Evolutionary conservation across 1,140 invertebrate species (phyloP).

Genomic region (Drosophila elegans): DNA sequence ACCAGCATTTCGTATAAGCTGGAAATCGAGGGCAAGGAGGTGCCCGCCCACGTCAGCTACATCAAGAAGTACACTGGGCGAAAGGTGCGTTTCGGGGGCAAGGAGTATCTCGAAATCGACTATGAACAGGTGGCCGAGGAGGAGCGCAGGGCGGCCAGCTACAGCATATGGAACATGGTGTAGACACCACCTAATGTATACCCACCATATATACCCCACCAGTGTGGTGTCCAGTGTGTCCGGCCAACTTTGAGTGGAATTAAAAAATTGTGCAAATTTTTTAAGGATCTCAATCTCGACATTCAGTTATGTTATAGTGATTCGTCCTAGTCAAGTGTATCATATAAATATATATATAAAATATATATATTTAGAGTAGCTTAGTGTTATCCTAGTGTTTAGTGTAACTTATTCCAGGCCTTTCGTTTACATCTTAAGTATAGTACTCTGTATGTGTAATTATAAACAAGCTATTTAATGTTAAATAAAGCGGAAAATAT

Average conservation of each 20-base stretch:
- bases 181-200: constrained; percentile 6
- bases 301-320: constrained; percentile 75
- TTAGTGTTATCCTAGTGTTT: constrained; percentile 69
- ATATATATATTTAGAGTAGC: neutral
- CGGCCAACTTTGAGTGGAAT: constrained; percentile 65
- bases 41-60: constrained; percentile 77
- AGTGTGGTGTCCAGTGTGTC: constrained; percentile 42
- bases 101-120: constrained; percentile 83
- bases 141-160: constrained; percentile 74
- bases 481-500: constrained; percentile 78
- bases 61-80: constrained; percentile 81
- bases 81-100: constrained; percentile 79
- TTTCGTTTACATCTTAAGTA: constrained; percentile 61
- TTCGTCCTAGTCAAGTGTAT: constrained; percentile 28
- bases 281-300: constrained; percentile 77
- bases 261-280: constrained; percentile 67
- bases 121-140: constrained; percentile 81
- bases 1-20: constrained; percentile 82
- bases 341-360: too few relatives aligned
- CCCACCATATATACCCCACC: neutral
- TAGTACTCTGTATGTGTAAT: constrained; percentile 51
- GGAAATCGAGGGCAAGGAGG: constrained; percentile 79
- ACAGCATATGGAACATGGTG: constrained; percentile 84
- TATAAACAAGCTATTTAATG: constrained; percentile 50
- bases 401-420: constrained; percentile 72